phyloP scores from a whole-genome alignment of 2,113 vertebrate species.

The Zootoca vivipara region DNA sequence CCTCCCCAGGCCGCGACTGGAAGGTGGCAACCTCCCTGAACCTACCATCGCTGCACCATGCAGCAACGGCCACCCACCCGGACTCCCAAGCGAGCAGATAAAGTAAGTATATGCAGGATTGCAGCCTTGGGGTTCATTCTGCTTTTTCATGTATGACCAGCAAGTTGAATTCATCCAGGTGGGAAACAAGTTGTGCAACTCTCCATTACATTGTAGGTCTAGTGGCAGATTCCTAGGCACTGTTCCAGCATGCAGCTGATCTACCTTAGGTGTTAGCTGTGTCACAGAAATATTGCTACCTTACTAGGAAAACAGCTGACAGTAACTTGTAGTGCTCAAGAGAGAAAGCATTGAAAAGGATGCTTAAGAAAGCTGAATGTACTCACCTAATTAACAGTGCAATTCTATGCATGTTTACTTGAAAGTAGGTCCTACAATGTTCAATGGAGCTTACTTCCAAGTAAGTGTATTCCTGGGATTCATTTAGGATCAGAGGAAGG shows the following conservation, averaged over 20 bases:
- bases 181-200: background rate
- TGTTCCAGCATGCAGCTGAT: background rate
- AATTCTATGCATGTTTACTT: background rate
- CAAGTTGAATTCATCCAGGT: background rate
- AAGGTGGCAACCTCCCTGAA: too few relatives aligned
- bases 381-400: too few relatives aligned
- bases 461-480: background rate
- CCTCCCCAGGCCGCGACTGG: too few relatives aligned
- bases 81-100: too few relatives aligned
- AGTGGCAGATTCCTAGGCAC: background rate
- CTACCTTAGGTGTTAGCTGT: background rate
- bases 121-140: background rate
- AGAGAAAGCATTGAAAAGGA: background rate
- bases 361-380: background rate
- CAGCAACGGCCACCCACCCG: too few relatives aligned
- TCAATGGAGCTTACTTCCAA: background rate
- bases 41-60: too few relatives aligned
- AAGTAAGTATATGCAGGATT: background rate
- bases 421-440: background rate
- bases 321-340: background rate
- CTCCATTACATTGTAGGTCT: background rate
- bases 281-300: background rate
- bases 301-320: background rate
- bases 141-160: background rate
- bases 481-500: background rate